These are phyloP conservation scores for Stegana nigrithorax DNA, from an alignment of 2,888 invertebrate species.

Conservation along the genomic window DNA sequence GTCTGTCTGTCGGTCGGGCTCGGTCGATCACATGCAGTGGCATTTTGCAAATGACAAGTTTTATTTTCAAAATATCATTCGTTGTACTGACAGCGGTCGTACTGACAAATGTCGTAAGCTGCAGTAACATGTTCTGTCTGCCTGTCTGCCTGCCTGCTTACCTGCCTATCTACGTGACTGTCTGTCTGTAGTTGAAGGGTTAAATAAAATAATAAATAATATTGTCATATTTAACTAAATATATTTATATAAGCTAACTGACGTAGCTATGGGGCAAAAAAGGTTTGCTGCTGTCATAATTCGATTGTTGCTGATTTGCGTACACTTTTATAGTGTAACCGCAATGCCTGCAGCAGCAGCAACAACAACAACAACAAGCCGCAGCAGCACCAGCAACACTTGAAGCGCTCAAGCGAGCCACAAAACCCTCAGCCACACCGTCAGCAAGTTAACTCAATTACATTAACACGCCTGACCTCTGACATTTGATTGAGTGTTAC, in stretches of 20 bases:
- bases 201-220: background rate
- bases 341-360: too few species aligned
- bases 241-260: too few species aligned
- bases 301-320: conserved; percentile 16
- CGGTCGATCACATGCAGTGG: background rate
- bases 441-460: conserved; percentile 14
- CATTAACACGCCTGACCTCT: conserved; percentile 20
- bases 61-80: conserved; percentile 9
- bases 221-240: background rate
- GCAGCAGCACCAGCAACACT: too few species aligned
- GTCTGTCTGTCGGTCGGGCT: background rate
- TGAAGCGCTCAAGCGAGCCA: too few species aligned
- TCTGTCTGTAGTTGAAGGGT: background rate
- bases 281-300: background rate
- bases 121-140: too few species aligned
- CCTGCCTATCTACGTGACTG: too few species aligned
- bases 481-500: conserved; percentile 16
- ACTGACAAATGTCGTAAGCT: background rate
- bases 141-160: too few species aligned
- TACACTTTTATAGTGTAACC: conserved; percentile 10
- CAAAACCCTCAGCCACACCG: too few species aligned
- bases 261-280: too few species aligned
- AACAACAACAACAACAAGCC: too few species aligned
- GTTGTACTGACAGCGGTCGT: background rate
- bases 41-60: conserved; percentile 3